Percentiles rank a stretch among this genome's conserved stretches.
Conservation (phyloP, 2,888 invertebrate species). For the Lasioglossum morio region DNA sequence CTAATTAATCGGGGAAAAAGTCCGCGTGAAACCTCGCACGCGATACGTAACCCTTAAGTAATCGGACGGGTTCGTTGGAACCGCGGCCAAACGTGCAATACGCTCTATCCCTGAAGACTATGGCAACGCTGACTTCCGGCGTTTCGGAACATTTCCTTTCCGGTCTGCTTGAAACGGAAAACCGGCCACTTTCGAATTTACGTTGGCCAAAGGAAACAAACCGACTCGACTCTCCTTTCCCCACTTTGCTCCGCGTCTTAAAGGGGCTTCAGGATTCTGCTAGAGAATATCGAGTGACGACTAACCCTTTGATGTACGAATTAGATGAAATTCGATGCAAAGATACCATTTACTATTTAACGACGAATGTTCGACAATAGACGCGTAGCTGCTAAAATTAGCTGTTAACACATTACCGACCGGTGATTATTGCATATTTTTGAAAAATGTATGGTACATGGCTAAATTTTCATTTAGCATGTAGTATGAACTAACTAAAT, state of each 20-base stretch:
- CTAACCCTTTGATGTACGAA: too few species aligned
- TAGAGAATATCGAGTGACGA: too few species aligned
- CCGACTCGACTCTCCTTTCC: not conserved
- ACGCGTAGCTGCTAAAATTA: too few species aligned
- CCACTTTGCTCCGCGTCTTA: not conserved
- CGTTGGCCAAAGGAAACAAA: not conserved
- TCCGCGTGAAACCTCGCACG: constrained; percentile 25
- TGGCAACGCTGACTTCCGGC: not conserved
- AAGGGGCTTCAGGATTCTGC: too few species aligned
- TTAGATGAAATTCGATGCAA: too few species aligned
- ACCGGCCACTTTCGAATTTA: not conserved
- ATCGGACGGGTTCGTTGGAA: constrained; percentile 10
- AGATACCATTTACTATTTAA: too few species aligned
- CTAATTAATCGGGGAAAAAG: constrained; percentile 39
- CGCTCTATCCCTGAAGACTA: not conserved
- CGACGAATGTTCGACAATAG: too few species aligned
- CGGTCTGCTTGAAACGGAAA: constrained; percentile 1
- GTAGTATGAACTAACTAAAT: too few species aligned
- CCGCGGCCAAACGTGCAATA: not conserved
- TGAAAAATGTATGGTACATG: too few species aligned
- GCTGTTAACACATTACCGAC: too few species aligned
- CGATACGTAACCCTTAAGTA: constrained; percentile 28
- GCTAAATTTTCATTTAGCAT: too few species aligned
- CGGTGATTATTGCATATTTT: too few species aligned
- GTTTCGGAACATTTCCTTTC: constrained; percentile 7